These are phyloP conservation scores for Cheilosia grossa DNA, from an alignment of 2,888 invertebrate genomes.

Conservation along the genomic window DNA sequence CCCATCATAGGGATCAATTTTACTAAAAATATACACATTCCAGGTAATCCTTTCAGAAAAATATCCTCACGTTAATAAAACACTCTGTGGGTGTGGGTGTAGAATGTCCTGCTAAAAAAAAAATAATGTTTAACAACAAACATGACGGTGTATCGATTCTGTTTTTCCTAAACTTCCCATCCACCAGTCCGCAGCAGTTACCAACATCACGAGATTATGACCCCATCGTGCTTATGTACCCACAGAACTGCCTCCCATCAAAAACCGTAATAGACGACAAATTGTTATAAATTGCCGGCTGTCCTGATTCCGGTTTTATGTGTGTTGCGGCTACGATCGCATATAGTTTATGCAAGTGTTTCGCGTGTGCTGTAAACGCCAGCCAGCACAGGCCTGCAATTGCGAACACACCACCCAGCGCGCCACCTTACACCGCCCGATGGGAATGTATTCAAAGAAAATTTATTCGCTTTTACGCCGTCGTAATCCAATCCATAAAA, in stretches of 20 bases:
- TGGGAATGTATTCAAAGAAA: constrained; percentile 57
- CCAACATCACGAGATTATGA: constrained; percentile 61
- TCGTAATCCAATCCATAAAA: constrained; percentile 75
- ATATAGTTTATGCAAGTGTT: constrained; percentile 51
- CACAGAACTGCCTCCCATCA: constrained; percentile 45
- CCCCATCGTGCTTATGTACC: constrained; percentile 46
- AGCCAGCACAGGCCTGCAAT: background rate
- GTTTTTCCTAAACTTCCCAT: constrained; percentile 31
- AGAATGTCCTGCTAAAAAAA: constrained; percentile 6
- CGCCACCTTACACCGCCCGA: constrained; percentile 19
- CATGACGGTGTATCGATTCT: constrained; percentile 9
- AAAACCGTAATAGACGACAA: constrained; percentile 72
- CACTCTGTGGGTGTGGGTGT: constrained; percentile 19
- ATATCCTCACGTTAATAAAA: constrained; percentile 53
- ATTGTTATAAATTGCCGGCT: constrained; percentile 73
- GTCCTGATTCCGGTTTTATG: constrained; percentile 56
- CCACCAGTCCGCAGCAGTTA: constrained; percentile 44
- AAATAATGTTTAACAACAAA: constrained; percentile 26
- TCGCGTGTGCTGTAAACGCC: constrained; percentile 51
- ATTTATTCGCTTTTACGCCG: constrained; percentile 74
- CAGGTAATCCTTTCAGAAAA: constrained; percentile 51
- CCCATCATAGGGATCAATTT: constrained; percentile 33
- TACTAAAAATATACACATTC: constrained; percentile 42
- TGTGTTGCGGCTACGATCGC: constrained; percentile 32
- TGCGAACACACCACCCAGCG: constrained; percentile 18